These are phyloP conservation scores for human DNA, from an alignment of 2,113 vertebrate genomes.

Conservation along the genomic window DNA sequence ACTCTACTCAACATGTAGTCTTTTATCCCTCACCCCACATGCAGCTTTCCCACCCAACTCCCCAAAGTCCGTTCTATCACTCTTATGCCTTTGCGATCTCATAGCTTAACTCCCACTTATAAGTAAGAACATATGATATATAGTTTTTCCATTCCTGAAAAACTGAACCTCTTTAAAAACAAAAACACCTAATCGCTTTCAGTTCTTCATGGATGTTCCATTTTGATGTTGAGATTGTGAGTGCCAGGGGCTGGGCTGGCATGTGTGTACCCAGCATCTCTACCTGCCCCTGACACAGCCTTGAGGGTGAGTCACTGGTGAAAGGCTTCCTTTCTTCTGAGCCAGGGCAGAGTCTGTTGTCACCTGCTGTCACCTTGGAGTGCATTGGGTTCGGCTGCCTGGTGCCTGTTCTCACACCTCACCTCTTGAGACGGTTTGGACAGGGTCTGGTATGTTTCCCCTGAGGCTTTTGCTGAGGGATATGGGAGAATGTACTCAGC, in stretches of 20 bases:
- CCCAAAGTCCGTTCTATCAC: no score
- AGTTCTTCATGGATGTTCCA: background rate
- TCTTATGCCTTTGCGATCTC: no score
- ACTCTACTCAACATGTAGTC: no score
- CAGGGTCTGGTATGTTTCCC: background rate
- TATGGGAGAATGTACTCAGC: background rate
- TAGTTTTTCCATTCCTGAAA: no score
- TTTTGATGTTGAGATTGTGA: background rate
- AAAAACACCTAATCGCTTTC: background rate
- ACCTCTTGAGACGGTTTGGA: background rate
- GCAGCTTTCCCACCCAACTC: no score
- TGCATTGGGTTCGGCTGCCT: fast-evolving
- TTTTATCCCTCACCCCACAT: no score
- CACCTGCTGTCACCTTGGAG: background rate
- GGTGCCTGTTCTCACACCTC: background rate
- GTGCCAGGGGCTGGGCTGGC: background rate
- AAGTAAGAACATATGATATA: no score
- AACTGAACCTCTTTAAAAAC: background rate
- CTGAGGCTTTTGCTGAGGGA: background rate
- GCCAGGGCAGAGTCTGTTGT: background rate
- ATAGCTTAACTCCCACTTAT: no score
- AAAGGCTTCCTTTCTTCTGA: background rate
- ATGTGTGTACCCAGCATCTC: fast-evolving
- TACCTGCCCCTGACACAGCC: background rate
- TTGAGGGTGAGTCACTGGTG: background rate